phyloP scores from a whole-genome alignment of 2,113 vertebrate species.

The Engystomops pustulosus region DNA sequence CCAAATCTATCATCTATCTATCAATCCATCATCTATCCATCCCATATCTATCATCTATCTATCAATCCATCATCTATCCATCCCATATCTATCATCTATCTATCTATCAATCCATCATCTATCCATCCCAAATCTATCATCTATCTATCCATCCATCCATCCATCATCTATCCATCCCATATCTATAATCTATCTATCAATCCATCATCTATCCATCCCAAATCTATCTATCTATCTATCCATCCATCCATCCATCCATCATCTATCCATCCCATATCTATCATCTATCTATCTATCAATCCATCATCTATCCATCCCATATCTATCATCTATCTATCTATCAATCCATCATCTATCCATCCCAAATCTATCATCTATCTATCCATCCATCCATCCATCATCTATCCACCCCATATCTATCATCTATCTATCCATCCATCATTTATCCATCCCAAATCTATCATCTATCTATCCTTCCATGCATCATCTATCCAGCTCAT shows the following conservation, averaged over 20 bases:
- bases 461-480: neutral
- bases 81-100: neutral
- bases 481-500: neutral
- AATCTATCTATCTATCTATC: neutral
- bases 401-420: neutral
- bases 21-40: neutral
- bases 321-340: neutral
- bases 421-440: neutral
- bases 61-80: neutral
- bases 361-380: neutral
- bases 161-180: too few species aligned
- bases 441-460: neutral
- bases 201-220: neutral
- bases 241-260: neutral
- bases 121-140: too few species aligned
- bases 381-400: constrained; percentile 1
- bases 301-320: neutral
- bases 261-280: neutral
- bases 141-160: neutral
- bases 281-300: constrained; percentile 1
- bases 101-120: neutral
- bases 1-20: neutral
- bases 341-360: neutral
- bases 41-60: neutral
- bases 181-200: neutral